Conservation (phyloP, 2,888 invertebrate species). For the Thymelicus acteon region DNA sequence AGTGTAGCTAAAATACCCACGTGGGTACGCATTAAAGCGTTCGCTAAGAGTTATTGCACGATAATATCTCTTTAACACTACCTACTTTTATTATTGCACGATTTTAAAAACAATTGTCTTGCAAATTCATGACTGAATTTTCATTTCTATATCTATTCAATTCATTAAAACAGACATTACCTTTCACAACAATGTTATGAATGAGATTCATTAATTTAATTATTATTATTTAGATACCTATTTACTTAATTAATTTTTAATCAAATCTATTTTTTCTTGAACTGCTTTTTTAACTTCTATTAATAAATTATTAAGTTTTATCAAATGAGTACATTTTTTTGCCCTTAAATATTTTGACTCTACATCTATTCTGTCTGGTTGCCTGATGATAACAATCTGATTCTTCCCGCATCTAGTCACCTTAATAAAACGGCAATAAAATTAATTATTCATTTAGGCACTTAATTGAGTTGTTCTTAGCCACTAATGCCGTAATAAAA, state of each 20-base stretch:
- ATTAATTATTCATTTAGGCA: constrained; percentile 47
- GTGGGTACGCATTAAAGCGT: constrained; percentile 58
- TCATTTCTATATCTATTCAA: neutral
- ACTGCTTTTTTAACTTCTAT: no score
- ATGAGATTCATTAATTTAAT: no score
- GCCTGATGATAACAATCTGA: constrained; percentile 54
- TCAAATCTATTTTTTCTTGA: no score
- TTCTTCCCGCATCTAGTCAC: constrained; percentile 50
- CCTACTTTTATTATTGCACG: constrained; percentile 46
- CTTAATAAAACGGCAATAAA: constrained; percentile 52
- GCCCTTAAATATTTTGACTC: constrained; percentile 8
- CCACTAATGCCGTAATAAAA: constrained; percentile 21
- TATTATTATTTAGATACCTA: no score
- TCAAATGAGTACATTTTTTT: no score
- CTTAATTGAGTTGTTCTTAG: constrained; percentile 51
- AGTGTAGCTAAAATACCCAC: constrained; percentile 58
- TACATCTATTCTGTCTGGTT: constrained; percentile 41
- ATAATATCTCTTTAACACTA: constrained; percentile 47
- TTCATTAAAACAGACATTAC: no score
- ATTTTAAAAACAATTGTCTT: constrained; percentile 29
- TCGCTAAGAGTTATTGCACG: constrained; percentile 60
- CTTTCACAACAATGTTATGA: no score
- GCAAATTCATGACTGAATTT: neutral
- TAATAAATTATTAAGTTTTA: no score
- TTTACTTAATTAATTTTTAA: no score